Percentiles rank a stretch among this genome's conserved stretches.
Evolutionary conservation across 2,888 invertebrate species (phyloP).

Genomic region (Synanthedon tipuliformis): DNA sequence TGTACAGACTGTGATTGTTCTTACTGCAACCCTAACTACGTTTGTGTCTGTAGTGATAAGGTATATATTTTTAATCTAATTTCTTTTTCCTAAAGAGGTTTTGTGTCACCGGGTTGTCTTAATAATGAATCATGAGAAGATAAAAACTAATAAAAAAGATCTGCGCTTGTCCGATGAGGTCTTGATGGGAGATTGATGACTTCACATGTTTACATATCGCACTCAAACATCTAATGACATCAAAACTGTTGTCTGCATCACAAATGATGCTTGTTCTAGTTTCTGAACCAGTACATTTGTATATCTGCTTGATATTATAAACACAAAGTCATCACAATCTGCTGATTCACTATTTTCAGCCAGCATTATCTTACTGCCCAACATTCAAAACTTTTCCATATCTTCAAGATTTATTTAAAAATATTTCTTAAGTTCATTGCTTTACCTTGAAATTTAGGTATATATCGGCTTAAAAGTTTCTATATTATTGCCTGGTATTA

Average conservation of each 20-base stretch:
- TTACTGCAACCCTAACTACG: conserved; percentile 69
- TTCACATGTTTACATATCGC: background rate
- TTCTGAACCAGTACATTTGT: background rate
- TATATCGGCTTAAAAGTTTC: conserved; percentile 10
- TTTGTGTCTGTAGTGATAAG: conserved; percentile 69
- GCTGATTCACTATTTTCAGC: too few relatives aligned
- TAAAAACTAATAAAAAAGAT: background rate
- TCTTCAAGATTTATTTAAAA: too few relatives aligned
- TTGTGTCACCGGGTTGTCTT: too few relatives aligned
- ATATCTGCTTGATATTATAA: too few relatives aligned
- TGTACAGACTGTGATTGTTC: conserved; percentile 66
- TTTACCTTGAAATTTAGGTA: conserved; percentile 21
- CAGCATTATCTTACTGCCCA: too few relatives aligned
- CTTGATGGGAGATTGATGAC: conserved; percentile 22
- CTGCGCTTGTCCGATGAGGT: background rate
- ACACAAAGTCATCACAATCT: too few relatives aligned
- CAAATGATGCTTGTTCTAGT: background rate
- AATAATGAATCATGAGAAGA: background rate
- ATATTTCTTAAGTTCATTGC: conserved; percentile 16
- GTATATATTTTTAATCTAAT: conserved; percentile 25
- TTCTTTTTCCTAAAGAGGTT: background rate
- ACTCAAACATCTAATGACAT: background rate
- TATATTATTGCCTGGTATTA: conserved; percentile 13
- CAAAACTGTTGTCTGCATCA: background rate
- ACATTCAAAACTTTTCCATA: too few relatives aligned